Base-by-base conservation (phyloP, 2,113 vertebrate genomes). In the Gobiocypris rarus region DNA sequence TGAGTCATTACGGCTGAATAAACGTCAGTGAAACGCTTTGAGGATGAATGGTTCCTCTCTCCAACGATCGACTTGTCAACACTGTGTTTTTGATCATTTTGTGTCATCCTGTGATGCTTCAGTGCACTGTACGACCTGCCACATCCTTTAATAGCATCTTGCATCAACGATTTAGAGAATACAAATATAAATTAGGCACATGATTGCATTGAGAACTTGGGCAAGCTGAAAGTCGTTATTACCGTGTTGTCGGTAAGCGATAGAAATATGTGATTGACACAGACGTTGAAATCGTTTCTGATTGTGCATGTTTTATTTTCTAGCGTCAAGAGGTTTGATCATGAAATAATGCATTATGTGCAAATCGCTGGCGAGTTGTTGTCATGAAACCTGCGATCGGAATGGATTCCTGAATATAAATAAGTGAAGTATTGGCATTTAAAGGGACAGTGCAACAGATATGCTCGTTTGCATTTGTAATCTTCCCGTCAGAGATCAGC, bases 21-120 rank as follows among this genome's bases (percentile, higher is more conserved):
- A 80, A 48, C 59, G 80, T 41, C 80, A 82, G 65, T 9, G 63
- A 24, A 70, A 54, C 11, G 45, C 63, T 81, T 81, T 69, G 78
- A 81, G 61, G 78, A 81, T 81, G 78, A 81, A 81, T 81, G 78
- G 78, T 69, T 67, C 61, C 78, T 52, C 78, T 65, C 59, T 69
- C 19, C 31, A 31, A 11, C 41, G 48, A 70, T 65, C 43, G 59
- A 80, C 59, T 82, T 81, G 79, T 81, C 63, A 81, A 81, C 79
- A 81, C 19, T 69, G 61, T 38, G 79, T 38, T 81, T 74, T 70
- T 70, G 26, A 28, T 50, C 28, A 15, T 56, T 69, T 70, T 82
- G 41, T 81, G 61, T 34, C 63, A 19, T 10, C 15, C 9, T 81
- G 26, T 67, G 59, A 50, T 28, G n/a, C 26, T 5, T 67, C 17